phyloP scores from a whole-genome alignment of 2,888 invertebrate species.

The Onchidella celtica region DNA sequence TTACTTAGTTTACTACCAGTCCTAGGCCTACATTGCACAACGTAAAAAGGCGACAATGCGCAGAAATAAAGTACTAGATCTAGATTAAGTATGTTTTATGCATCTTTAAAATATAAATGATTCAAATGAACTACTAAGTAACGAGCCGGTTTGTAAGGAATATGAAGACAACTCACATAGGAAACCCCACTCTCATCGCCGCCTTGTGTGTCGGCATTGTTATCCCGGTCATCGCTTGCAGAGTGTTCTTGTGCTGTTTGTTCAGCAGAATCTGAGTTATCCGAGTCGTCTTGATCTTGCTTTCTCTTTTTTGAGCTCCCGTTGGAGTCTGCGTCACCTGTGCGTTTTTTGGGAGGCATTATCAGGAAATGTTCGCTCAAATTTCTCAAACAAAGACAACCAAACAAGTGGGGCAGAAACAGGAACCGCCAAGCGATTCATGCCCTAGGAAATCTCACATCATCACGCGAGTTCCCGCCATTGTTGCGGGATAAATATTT shows the following conservation, averaged over 20 bases:
- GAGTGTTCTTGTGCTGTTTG: constrained; percentile 57
- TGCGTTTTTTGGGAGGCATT: constrained; percentile 70
- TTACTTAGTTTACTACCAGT: no score
- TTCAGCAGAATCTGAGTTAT: constrained; percentile 55
- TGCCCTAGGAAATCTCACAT: constrained; percentile 25
- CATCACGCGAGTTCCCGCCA: constrained; percentile 25
- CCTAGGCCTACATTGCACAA: no score
- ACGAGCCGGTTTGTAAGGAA: no score
- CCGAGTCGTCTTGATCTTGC: constrained; percentile 63
- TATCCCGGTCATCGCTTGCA: constrained; percentile 54
- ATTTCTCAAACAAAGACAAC: constrained; percentile 32
- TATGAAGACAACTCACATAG: constrained; percentile 43
- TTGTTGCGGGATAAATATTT: not conserved
- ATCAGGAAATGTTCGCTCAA: not conserved
- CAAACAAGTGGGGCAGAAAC: constrained; percentile 6
- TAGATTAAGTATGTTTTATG: no score
- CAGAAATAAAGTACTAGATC: no score
- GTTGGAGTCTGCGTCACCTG: constrained; percentile 62
- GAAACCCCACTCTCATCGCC: constrained; percentile 41
- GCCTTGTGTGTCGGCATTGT: constrained; percentile 44
- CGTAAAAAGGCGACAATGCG: no score
- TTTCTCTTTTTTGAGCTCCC: constrained; percentile 68
- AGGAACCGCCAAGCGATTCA: constrained; percentile 44
- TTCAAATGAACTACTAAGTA: no score
- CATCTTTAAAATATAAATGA: no score